These are phyloP conservation scores for Agapostemon virescens DNA, from an alignment of 2,888 invertebrate species.

Conservation along the genomic window DNA sequence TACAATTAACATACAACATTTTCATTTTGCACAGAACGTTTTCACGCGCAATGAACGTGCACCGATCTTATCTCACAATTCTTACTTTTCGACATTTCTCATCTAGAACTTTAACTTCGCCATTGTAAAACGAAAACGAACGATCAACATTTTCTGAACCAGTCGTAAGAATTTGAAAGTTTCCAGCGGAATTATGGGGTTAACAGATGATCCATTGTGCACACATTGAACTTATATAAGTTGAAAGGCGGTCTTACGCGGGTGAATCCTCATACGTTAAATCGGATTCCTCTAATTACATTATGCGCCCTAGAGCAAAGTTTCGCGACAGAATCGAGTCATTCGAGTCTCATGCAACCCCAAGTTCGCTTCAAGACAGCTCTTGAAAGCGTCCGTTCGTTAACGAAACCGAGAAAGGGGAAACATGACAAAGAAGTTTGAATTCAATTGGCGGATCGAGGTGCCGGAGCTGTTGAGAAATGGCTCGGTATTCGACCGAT, in stretches of 20 bases:
- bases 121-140: neutral
- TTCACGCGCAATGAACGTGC: too few species aligned
- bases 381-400: neutral
- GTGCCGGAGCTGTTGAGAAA: constrained; percentile 83
- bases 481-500: constrained; percentile 84
- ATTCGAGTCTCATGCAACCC: constrained; percentile 46
- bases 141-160: neutral
- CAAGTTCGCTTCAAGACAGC: constrained; percentile 44
- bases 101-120: too few species aligned
- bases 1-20: too few species aligned
- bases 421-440: constrained; percentile 85
- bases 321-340: constrained; percentile 33
- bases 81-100: too few species aligned
- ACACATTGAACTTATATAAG: constrained; percentile 49
- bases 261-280: constrained; percentile 69
- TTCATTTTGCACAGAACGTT: too few species aligned
- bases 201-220: neutral
- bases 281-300: constrained; percentile 75
- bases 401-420: neutral
- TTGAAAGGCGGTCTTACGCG: constrained; percentile 40
- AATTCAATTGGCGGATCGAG: constrained; percentile 85
- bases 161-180: neutral
- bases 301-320: constrained; percentile 62
- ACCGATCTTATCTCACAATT: too few species aligned
- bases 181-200: neutral